Evolutionary conservation across 2,113 vertebrate species (phyloP).

Genomic region (Sebastes fasciatus): DNA sequence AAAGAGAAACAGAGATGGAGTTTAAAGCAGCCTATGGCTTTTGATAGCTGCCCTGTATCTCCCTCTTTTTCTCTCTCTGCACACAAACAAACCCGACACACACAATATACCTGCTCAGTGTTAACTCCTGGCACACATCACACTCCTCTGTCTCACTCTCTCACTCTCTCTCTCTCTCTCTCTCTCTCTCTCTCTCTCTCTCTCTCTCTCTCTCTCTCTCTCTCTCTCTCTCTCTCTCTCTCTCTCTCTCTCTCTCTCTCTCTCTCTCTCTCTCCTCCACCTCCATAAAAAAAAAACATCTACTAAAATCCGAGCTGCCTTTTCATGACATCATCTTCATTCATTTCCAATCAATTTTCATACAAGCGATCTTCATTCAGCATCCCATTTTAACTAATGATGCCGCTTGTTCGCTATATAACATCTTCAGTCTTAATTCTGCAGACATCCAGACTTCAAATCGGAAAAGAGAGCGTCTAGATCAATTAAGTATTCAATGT

Average conservation of each 20-base stretch:
- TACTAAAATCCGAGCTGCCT: slow-evolving; percentile 16
- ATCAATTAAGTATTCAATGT: slow-evolving; percentile 26
- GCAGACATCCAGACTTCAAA: slow-evolving; percentile 21
- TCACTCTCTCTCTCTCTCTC: not conserved
- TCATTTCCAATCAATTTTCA: slow-evolving; percentile 14
- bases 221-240: slow-evolving; percentile 11
- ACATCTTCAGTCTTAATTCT: slow-evolving; percentile 42
- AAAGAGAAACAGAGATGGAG: slow-evolving; percentile 66
- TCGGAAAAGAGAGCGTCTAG: not conserved
- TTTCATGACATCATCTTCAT: slow-evolving; percentile 22
- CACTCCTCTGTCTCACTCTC: slow-evolving; percentile 29
- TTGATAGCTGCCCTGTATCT: slow-evolving; percentile 79
- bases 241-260: not conserved
- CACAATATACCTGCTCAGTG: slow-evolving; percentile 54
- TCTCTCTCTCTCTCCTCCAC: not conserved
- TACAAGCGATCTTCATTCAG: slow-evolving; percentile 5
- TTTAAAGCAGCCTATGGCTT: slow-evolving; percentile 83
- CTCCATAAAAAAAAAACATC: slow-evolving; percentile 29
- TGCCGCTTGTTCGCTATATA: not conserved
- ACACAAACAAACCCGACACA: slow-evolving; percentile 67
- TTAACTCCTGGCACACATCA: slow-evolving; percentile 55
- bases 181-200: not conserved
- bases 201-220: not conserved
- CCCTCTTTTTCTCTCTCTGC: slow-evolving; percentile 35
- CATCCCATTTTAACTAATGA: slow-evolving; percentile 29